phyloP scores from a whole-genome alignment of 2,888 invertebrate species.

The Ophion ellenae region DNA sequence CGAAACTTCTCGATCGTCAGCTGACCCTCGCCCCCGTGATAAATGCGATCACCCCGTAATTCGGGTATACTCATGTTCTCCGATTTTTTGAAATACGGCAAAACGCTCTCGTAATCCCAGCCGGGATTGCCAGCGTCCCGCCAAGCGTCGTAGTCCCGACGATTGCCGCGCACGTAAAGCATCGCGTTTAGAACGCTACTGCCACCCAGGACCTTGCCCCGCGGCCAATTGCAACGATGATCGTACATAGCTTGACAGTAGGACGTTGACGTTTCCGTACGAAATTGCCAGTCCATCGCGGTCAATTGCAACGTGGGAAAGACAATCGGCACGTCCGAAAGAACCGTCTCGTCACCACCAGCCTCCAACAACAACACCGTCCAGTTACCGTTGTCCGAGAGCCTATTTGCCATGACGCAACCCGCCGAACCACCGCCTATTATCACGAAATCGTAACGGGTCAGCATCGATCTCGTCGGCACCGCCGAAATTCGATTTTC shows the following conservation, averaged over 20 bases:
- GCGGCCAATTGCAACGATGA: slow-evolving; percentile 83
- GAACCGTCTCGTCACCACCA: slow-evolving; percentile 89
- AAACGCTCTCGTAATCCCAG: slow-evolving; percentile 91
- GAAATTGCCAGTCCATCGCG: slow-evolving; percentile 92
- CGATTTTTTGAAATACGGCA: slow-evolving; percentile 92
- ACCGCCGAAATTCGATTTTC: slow-evolving; percentile 87
- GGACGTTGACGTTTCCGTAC: slow-evolving; percentile 88
- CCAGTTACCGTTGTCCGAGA: slow-evolving; percentile 90
- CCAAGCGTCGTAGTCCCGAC: slow-evolving; percentile 94
- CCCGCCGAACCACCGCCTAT: slow-evolving; percentile 94
- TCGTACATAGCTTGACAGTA: slow-evolving; percentile 86
- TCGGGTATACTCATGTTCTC: slow-evolving; percentile 91
- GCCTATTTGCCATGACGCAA: slow-evolving; percentile 90
- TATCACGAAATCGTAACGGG: slow-evolving; percentile 88
- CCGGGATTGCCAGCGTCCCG: slow-evolving; percentile 89
- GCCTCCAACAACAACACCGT: slow-evolving; percentile 92
- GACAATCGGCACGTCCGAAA: slow-evolving; percentile 90
- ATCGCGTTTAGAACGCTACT: slow-evolving; percentile 95
- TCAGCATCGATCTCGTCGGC: slow-evolving; percentile 85
- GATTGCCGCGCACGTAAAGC: slow-evolving; percentile 94
- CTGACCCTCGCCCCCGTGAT: slow-evolving; percentile 90
- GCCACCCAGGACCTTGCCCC: slow-evolving; percentile 86
- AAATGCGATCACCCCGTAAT: slow-evolving; percentile 85
- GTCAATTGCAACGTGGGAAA: slow-evolving; percentile 90
- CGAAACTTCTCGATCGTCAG: slow-evolving; percentile 88